Base-by-base conservation (phyloP, 37 sponge, comb jelly and placozoan genomes). In the Beroe forskalii region DNA sequence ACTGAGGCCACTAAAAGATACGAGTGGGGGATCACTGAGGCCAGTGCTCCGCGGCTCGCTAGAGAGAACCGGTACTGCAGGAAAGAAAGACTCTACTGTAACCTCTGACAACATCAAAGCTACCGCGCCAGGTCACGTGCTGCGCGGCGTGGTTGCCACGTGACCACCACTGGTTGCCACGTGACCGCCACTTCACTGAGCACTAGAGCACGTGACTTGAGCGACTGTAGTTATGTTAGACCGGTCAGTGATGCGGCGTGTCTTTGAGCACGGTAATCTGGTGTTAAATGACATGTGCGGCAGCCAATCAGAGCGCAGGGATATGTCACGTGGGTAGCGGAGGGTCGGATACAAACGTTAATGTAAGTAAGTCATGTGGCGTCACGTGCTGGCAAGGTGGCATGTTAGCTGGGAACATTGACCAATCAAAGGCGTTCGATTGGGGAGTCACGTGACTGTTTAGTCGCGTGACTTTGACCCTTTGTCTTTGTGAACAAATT, bases 271-370 rank as follows among this genome's bases (percentile, higher is more conserved):
- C 14, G 25, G 66, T 28, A 30, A 63, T 24, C 66, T 30, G 66
- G 66, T 63, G 66, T 63, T 63, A 63, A 63, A 63, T 63, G 66
- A 63, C 66, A 63, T n/a, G 66, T 63, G 25, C 66, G 66, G 28
- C 25, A 3, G 20, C 66, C 66, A 63, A 63, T 63, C 2, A 63
- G 66, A 24, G 9, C 23, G 66, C 25, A 19, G 28, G 23, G 25
- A 3, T 3, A 3, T 6, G 2, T 20, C 66, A 63, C 66, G 66
- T 19, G 66, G 28, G 28, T 28, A 30, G 20, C 20, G 66, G 28
- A 24, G 20, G 28, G 25, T 20, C 6, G n/a, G 28, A 20, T 20
- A 28, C 3, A 24, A 63, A 63, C n/a, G 66, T 63, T 63, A 20
- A 30, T 30, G 9, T 19, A n/a, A 63, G 66, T 20, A 6, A 63